Evolutionary conservation across 2,888 invertebrate species (phyloP), one percentile per base, ranked within the genome.

Genomic region (Drosophila picticornis): DNA sequence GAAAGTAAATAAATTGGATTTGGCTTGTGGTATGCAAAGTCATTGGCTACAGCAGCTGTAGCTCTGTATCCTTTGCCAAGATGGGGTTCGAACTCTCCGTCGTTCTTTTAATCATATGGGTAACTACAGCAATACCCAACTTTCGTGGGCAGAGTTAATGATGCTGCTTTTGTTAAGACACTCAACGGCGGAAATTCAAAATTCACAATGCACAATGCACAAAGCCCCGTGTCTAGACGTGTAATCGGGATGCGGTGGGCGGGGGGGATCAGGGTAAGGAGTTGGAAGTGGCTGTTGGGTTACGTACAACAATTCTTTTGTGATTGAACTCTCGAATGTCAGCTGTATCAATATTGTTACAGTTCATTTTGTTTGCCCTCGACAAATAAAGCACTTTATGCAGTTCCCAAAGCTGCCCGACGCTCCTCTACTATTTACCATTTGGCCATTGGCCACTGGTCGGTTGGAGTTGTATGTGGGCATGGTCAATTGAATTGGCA

Each of bases 321-420:
- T 83, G 72, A 77, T 53, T 62, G 67, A 72, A 68, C 61, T 71
- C 83, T 71, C 66, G 69, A 87, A 50, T 89, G 89, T 77, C 87
- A 87, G 90, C 87, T 87, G 87, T 86, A 89, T 81, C 87, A 87
- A 87, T 86, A 87, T 87, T 87, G 87, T 87, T 90, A 77, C 89
- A 87, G 87, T 86, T 90, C 90, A 90, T 89, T 90, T 89, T 87
- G 90, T 89, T 90, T 89, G 82, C 78, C 77, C 81, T 72, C 64
- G 40, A 71, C 84, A 87, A 87, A 89, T 90, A 90, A 77, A 82
- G 88, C 67, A 85, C 82, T 84, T 90, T 84, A 85, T 90, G 83
- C 83, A 78, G 67, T 67, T 64, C 52, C 72, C 68, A 72, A 55
- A 72, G 69, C 72, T 51, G 55, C 56, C 55, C 58, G 32, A 61